Evolutionary conservation across 2,888 invertebrate species (phyloP).

Genomic region (Dryocosmus kuriphilus): DNA sequence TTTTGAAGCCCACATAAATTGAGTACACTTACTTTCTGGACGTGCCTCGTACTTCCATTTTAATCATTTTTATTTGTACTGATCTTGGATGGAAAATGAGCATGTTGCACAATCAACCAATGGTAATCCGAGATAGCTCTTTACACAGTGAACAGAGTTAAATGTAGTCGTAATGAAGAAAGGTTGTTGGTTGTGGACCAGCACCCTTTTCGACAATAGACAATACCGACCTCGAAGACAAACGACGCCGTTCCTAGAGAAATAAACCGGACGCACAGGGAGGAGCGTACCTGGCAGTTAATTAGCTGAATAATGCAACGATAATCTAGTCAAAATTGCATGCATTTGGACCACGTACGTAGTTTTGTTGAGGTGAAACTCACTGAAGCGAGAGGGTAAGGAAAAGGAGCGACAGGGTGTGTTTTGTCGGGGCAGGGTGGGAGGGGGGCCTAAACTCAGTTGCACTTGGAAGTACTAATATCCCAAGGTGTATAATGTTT

Average conservation of each 20-base stretch:
- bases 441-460: not conserved
- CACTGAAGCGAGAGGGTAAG: constrained; percentile 36
- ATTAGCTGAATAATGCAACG: constrained; percentile 76
- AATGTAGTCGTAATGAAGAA: not conserved
- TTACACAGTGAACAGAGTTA: not conserved
- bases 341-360: constrained; percentile 66
- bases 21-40: too few relatives aligned
- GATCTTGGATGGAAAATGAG: too few relatives aligned
- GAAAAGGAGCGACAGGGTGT: constrained; percentile 19
- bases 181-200: not conserved
- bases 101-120: too few relatives aligned
- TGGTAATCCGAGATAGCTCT: not conserved
- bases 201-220: constrained; percentile 6
- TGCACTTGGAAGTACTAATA: not conserved
- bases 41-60: too few relatives aligned
- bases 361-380: constrained; percentile 65
- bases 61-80: too few relatives aligned
- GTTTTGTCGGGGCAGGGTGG: not conserved
- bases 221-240: constrained; percentile 53
- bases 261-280: constrained; percentile 63
- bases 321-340: constrained; percentile 76
- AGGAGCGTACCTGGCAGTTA: constrained; percentile 68
- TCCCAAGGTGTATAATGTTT: not conserved
- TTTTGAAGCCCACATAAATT: too few relatives aligned
- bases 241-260: constrained; percentile 63